Conservation (phyloP, 1,140 invertebrate genomes). For the Zaprionus tsacasi region DNA sequence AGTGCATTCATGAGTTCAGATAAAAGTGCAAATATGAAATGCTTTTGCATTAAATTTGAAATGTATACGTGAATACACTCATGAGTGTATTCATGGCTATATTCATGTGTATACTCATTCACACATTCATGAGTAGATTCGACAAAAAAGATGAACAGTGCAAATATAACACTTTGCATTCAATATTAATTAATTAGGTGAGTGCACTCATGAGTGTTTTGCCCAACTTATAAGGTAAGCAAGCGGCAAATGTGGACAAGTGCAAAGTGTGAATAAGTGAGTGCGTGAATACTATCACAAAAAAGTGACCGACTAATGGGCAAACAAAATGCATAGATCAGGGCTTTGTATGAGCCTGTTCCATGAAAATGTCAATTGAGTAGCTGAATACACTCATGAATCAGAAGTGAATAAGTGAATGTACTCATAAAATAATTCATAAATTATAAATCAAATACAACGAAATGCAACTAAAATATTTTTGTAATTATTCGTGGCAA, state of each 20-base stretch:
- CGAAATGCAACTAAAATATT: not conserved
- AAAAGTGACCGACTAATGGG: no score
- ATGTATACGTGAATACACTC: slow-evolving; percentile 10
- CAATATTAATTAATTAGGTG: not conserved
- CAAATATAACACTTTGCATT: not conserved
- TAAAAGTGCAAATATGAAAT: not conserved
- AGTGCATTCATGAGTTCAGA: slow-evolving; percentile 3
- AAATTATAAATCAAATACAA: not conserved
- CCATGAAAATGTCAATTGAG: no score
- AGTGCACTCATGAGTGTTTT: not conserved
- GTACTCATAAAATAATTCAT: slow-evolving; percentile 8
- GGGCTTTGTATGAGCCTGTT: no score
- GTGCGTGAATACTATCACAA: no score
- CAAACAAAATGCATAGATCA: no score
- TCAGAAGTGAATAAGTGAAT: slow-evolving; percentile 1
- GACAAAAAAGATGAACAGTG: not conserved
- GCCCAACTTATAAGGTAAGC: no score
- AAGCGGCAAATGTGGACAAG: no score
- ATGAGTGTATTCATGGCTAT: not conserved
- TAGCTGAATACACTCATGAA: no score
- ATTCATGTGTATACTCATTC: no score
- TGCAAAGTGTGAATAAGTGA: no score
- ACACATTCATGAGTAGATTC: no score
- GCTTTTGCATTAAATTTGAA: not conserved
- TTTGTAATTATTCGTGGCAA: not conserved